phyloP scores from a whole-genome alignment of 1,140 invertebrate genomes.

The Drosophila kepulauana region DNA sequence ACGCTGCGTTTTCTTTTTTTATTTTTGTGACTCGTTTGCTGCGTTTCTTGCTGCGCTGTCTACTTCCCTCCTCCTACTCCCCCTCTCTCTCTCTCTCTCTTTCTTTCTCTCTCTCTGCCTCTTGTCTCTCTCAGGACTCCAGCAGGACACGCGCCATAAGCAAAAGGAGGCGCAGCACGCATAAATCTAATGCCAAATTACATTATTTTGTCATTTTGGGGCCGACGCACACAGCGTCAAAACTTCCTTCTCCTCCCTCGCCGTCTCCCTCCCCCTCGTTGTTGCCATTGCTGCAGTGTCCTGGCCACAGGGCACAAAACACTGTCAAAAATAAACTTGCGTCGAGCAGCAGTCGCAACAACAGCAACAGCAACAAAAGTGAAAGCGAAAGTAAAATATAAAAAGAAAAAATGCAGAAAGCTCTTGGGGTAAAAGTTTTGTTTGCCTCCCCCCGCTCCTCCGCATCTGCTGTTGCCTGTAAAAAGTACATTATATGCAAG shows the following conservation, averaged over 20 bases:
- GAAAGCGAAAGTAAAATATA: slow-evolving; percentile 16
- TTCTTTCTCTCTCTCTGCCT: too few relatives aligned
- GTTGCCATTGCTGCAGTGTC: slow-evolving; percentile 59
- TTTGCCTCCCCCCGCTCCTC: slow-evolving; percentile 7
- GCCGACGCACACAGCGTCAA: not conserved
- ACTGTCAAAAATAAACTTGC: slow-evolving; percentile 81
- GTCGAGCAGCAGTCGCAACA: slow-evolving; percentile 6
- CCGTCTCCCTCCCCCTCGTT: not conserved
- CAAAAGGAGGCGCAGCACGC: slow-evolving; percentile 71
- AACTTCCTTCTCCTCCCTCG: slow-evolving; percentile 4
- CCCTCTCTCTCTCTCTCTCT: too few relatives aligned
- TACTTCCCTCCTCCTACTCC: not conserved
- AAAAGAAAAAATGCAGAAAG: slow-evolving; percentile 76
- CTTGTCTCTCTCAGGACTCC: not conserved
- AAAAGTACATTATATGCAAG: slow-evolving; percentile 82
- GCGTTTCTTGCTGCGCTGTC: slow-evolving; percentile 25
- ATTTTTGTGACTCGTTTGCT: slow-evolving; percentile 29
- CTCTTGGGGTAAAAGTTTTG: slow-evolving; percentile 76
- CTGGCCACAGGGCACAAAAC: slow-evolving; percentile 74
- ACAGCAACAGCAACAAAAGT: not conserved
- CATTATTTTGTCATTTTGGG: slow-evolving; percentile 83
- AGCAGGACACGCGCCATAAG: slow-evolving; percentile 41
- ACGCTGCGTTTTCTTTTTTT: slow-evolving; percentile 71
- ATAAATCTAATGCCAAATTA: slow-evolving; percentile 84
- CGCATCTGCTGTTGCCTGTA: not conserved